Percentiles rank a stretch among this genome's conserved stretches.
phyloP scores from a whole-genome alignment of 2,888 invertebrate genomes.

The Nematopogon swammerdamellus region DNA sequence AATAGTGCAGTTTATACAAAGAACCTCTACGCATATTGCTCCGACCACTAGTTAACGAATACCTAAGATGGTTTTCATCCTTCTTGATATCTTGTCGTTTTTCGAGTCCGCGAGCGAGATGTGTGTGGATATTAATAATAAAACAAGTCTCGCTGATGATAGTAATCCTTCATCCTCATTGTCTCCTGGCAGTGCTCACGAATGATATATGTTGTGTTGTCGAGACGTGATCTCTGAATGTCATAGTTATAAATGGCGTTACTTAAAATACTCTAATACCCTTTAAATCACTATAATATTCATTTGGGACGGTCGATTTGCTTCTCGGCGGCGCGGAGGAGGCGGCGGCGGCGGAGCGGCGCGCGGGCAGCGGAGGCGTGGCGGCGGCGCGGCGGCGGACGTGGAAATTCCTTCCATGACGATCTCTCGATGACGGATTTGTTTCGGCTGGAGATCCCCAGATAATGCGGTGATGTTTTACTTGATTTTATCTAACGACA shows the following conservation, averaged over 20 bases:
- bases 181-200: slow-evolving; percentile 55
- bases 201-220: slow-evolving; percentile 50
- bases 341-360: too few relatives aligned
- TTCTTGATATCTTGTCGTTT: neutral
- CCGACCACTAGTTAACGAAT: neutral
- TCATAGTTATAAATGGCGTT: slow-evolving; percentile 53
- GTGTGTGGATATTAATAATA: slow-evolving; percentile 37
- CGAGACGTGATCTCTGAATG: slow-evolving; percentile 49
- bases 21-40: too few relatives aligned
- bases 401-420: too few relatives aligned
- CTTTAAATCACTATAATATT: slow-evolving; percentile 51
- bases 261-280: slow-evolving; percentile 55
- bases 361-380: too few relatives aligned
- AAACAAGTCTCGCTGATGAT: slow-evolving; percentile 48
- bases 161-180: slow-evolving; percentile 55
- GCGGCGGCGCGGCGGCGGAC: too few relatives aligned
- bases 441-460: slow-evolving; percentile 30
- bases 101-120: neutral
- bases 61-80: neutral
- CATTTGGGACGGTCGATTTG: slow-evolving; percentile 52
- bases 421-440: slow-evolving; percentile 56
- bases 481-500: neutral
- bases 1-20: too few relatives aligned
- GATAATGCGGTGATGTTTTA: slow-evolving; percentile 23
- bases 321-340: slow-evolving; percentile 40